These are phyloP conservation scores for Pseudorhombus dupliciocellatus DNA, from an alignment of 2,113 vertebrate genomes.

Conservation along the genomic window DNA sequence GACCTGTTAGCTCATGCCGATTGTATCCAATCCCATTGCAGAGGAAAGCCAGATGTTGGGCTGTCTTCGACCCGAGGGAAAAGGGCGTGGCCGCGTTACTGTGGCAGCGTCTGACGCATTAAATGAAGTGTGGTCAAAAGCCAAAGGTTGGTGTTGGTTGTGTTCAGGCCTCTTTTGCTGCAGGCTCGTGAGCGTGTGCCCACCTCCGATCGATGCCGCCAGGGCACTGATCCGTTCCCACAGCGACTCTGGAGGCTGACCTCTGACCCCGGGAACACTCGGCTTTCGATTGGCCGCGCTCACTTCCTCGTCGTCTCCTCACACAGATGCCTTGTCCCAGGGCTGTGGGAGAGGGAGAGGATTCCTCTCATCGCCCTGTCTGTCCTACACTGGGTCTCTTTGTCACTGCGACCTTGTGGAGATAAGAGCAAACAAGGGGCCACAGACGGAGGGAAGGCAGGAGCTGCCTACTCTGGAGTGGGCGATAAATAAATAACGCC, in stretches of 20 bases:
- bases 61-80: too few species aligned
- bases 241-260: conserved; percentile 85
- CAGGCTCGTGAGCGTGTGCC: conserved; percentile 49
- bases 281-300: conserved; percentile 78
- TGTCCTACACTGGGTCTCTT: conserved; percentile 6
- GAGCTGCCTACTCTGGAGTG: not conserved
- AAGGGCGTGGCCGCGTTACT: not conserved
- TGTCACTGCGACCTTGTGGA: conserved; percentile 17
- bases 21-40: too few species aligned
- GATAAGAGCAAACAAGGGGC: conserved; percentile 23
- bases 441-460: conserved; percentile 34
- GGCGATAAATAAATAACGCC: conserved; percentile 18
- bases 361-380: conserved; percentile 56
- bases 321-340: conserved; percentile 32
- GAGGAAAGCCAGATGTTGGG: too few species aligned
- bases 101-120: not conserved
- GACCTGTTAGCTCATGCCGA: too few species aligned
- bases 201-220: conserved; percentile 84
- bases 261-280: conserved; percentile 84
- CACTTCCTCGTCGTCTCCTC: conserved; percentile 61
- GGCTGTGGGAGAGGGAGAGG: conserved; percentile 23
- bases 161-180: not conserved
- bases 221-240: conserved; percentile 89
- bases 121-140: too few species aligned
- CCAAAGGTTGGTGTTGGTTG: not conserved